Base-by-base conservation (phyloP, 2,797 vertebrate species). In the Syngnathus acus region DNA sequence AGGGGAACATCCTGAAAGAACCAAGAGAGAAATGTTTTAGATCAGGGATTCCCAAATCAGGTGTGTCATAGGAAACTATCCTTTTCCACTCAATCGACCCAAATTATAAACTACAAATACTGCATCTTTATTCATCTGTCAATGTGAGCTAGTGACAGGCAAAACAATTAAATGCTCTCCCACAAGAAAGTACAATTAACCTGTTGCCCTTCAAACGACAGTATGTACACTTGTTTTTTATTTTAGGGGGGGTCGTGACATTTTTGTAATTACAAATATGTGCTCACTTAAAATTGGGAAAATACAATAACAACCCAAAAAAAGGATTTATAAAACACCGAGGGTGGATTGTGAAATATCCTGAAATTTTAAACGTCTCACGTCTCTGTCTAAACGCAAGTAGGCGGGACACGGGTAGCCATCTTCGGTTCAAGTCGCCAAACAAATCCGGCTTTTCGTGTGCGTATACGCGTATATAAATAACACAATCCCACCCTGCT, bases 1-100 rank as follows among this genome's bases (percentile, higher is more conserved):
- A 86, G 84, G 80, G 78, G 86, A 80, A 84, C 93, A 94, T 93
- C 85, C 93, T 94, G 87, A 21, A 70, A 90, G 75, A 82, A 40
- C 72, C 32, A 4, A 79, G 72, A 47, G 6, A 78, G 67, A 21
- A 7, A n/a, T n/a, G 37, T 38, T 50, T 48, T 2, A 3, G 23
- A 21, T 53, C 32, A 43, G 61, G 3, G 7, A 7, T 26, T 32
- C 53, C 23, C 5, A 11, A 54, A 50, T 50, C 6, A 11, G 50
- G n/a, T 4, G 4, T 21, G 9, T 5, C 8, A 9, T 10, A 4
- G 19, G 19, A 50, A 50, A 19, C 19, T 7, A 50, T 19, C 48
- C 48, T 17, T 4, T 21, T 51, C 9, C 8, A n/a, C 0, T 53
- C 23, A 10, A n/a, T 10, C 4, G n/a, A 8, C n/a, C n/a, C 3